Evolutionary conservation across 2,888 invertebrate genomes (phyloP).

Genomic region (Synergus umbraculus): DNA sequence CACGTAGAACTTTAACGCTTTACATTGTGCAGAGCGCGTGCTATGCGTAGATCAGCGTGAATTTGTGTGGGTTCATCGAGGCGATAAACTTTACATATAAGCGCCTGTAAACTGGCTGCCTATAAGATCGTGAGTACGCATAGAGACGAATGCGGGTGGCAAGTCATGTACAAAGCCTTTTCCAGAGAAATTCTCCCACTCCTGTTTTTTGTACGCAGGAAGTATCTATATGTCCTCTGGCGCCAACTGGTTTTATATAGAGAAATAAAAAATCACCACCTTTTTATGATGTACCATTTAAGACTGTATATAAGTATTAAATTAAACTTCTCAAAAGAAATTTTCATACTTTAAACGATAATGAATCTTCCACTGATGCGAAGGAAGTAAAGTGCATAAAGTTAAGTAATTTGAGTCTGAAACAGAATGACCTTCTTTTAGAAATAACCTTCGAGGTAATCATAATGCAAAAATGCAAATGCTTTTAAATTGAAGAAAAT

Average conservation of each 20-base stretch:
- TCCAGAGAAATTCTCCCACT: slow-evolving; percentile 22
- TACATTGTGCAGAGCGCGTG: slow-evolving; percentile 71
- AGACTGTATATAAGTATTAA: not conserved
- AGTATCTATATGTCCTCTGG: slow-evolving; percentile 5
- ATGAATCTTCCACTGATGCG: not conserved
- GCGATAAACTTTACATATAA: slow-evolving; percentile 41
- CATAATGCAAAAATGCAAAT: slow-evolving; percentile 7
- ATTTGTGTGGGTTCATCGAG: slow-evolving; percentile 31
- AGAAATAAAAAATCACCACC: not conserved
- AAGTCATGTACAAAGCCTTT: slow-evolving; percentile 59
- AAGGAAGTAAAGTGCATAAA: not conserved
- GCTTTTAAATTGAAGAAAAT: not conserved
- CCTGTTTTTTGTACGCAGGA: slow-evolving; percentile 12
- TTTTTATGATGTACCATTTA: not conserved
- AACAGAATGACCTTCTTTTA: not conserved
- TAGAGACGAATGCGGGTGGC: slow-evolving; percentile 61
- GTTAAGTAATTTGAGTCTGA: not conserved
- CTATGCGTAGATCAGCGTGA: slow-evolving; percentile 64
- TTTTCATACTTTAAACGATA: not conserved
- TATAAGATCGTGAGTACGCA: slow-evolving; percentile 55
- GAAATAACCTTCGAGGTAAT: not conserved
- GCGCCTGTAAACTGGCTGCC: slow-evolving; percentile 1
- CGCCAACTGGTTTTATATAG: slow-evolving; percentile 4
- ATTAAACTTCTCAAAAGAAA: no score
- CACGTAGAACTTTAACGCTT: slow-evolving; percentile 70